Base-by-base conservation (phyloP, 2,113 vertebrate species). In the Limnothrissa miodon region DNA sequence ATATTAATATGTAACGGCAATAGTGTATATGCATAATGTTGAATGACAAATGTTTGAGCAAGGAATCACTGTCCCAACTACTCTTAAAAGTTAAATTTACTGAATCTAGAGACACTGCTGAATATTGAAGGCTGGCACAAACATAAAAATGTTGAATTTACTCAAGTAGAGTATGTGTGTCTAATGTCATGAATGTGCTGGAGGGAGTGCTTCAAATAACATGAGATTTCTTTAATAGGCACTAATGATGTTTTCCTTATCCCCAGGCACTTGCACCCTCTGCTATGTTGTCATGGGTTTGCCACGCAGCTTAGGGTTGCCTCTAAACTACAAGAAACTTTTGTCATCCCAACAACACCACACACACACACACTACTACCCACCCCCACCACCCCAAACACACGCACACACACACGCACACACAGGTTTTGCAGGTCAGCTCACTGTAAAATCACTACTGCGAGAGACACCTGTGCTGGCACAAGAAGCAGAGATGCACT, bases 341-440 rank as follows among this genome's bases (percentile, higher is more conserved):
- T 66, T 66, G 9, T 66, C n/a, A 11, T n/a, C n/a, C n/a, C n/a
- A n/a, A n/a, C n/a, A n/a, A n/a, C n/a, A n/a, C n/a, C n/a, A n/a
- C n/a, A n/a, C n/a, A n/a, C n/a, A n/a, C n/a, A n/a, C n/a, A n/a
- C n/a, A n/a, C n/a, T n/a, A n/a, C n/a, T n/a, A n/a, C n/a, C n/a
- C n/a, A n/a, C n/a, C n/a, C n/a, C n/a, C n/a, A n/a, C n/a, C n/a
- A n/a, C n/a, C n/a, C n/a, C n/a, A n/a, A n/a, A n/a, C n/a, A n/a
- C n/a, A n/a, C n/a, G n/a, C n/a, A n/a, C n/a, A n/a, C n/a, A n/a
- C n/a, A n/a, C n/a, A n/a, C n/a, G n/a, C n/a, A n/a, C n/a, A 86
- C 82, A 82, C 82, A 78, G 89, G 86, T 86, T 80, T 85, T 80
- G 89, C 81, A 88, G 88, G 90, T 89, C 89, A 86, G 56, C 51